Percentiles rank a stretch among this genome's conserved stretches.
phyloP scores from a whole-genome alignment of 2,797 vertebrate genomes.

The Chrosomus eos region DNA sequence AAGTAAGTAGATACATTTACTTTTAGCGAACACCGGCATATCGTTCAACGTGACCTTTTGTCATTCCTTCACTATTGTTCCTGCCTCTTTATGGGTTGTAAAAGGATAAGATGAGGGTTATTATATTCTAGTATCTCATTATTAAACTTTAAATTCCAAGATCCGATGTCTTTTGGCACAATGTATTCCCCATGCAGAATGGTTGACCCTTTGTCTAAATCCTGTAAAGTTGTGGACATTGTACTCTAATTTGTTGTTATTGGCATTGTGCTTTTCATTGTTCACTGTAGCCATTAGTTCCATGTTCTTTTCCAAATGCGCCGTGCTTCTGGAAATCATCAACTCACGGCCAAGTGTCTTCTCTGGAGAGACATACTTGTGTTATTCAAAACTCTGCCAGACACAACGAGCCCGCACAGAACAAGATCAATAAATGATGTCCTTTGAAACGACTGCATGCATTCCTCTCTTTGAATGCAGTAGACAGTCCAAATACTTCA shows the following conservation, averaged over 20 bases:
- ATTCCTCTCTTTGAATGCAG: slow-evolving; percentile 3
- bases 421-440: slow-evolving; percentile 16
- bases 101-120: slow-evolving; percentile 30
- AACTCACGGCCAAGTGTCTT: slow-evolving; percentile 23
- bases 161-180: slow-evolving; percentile 1
- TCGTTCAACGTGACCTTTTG: background rate
- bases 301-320: background rate
- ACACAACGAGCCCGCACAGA: background rate
- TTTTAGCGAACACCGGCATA: background rate
- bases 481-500: slow-evolving; percentile 9
- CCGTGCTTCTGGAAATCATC: background rate
- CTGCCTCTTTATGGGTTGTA: slow-evolving; percentile 5
- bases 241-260: background rate
- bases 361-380: slow-evolving; percentile 31
- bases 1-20: slow-evolving; percentile 15
- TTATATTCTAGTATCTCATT: slow-evolving; percentile 46
- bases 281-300: background rate
- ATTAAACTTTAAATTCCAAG: slow-evolving; percentile 25
- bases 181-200: background rate
- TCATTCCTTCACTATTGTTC: slow-evolving; percentile 28
- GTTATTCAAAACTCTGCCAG: slow-evolving; percentile 28
- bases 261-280: background rate
- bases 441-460: slow-evolving; percentile 8
- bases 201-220: background rate
- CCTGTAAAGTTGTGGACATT: background rate